A percentile compares a stretch with the other conserved stretches of the same genome.
Conservation (phyloP, 2,888 invertebrate genomes). For the Protonemura montana region DNA sequence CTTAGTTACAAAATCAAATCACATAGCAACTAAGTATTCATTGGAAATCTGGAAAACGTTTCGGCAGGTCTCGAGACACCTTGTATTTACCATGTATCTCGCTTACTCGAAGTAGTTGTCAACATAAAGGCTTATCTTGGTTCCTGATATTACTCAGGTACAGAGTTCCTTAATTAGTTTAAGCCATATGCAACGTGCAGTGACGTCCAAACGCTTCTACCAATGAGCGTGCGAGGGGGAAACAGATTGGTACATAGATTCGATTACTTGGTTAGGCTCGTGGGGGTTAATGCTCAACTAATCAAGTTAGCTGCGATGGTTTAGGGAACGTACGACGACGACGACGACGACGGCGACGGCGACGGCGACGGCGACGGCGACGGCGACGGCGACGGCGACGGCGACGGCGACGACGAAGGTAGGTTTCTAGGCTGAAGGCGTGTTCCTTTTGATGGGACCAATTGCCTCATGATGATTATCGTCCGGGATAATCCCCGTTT, state of each 20-base stretch:
- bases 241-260: conserved; percentile 12
- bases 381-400: not conserved
- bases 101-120: not conserved
- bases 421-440: not conserved
- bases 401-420: not conserved
- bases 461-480: not conserved
- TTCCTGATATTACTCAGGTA: not conserved
- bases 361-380: not conserved
- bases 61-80: not conserved
- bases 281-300: not conserved
- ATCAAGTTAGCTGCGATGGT: not conserved
- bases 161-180: not conserved
- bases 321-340: not conserved
- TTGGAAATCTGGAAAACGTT: not conserved
- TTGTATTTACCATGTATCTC: not conserved
- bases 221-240: not conserved
- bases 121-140: not conserved
- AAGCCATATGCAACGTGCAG: not conserved
- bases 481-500: not conserved
- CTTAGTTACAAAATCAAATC: not conserved
- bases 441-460: conserved; percentile 7
- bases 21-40: not conserved
- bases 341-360: not conserved
- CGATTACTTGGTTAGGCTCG: not conserved
- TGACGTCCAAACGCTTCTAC: not conserved